A percentile compares a stretch with the other conserved stretches of the same genome.
Evolutionary conservation across 2,797 vertebrate genomes (phyloP).

Genomic region (Paguma larvata): DNA sequence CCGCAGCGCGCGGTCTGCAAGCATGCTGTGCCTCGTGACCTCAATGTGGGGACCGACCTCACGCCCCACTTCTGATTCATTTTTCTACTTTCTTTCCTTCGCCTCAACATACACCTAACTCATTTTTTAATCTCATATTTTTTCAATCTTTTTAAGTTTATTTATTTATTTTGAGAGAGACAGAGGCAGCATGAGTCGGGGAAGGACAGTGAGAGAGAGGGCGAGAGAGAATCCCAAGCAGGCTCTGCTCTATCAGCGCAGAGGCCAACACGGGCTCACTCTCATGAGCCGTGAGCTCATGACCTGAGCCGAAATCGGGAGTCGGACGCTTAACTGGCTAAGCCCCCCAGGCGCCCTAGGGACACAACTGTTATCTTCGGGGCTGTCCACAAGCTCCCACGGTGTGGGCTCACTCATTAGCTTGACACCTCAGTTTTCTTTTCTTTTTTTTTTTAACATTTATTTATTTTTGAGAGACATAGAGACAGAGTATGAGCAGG

Average conservation of each 20-base stretch:
- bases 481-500: too few species aligned
- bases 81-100: background rate
- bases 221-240: too few species aligned
- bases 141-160: background rate
- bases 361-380: rapidly evolving
- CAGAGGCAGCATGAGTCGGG: too few species aligned
- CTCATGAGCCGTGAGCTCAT: too few species aligned
- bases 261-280: too few species aligned
- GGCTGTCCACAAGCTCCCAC: rapidly evolving
- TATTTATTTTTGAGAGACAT: too few species aligned
- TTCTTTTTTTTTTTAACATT: too few species aligned
- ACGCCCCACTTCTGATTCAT: rapidly evolving
- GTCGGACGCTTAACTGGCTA: too few species aligned
- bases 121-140: background rate
- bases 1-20: rapidly evolving
- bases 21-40: rapidly evolving
- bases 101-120: rapidly evolving
- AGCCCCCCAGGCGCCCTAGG: background rate
- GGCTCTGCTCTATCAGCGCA: too few species aligned
- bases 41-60: rapidly evolving
- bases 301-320: too few species aligned
- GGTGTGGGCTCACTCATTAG: rapidly evolving
- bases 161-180: too few species aligned
- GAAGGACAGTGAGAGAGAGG: too few species aligned
- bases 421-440: background rate